These are phyloP conservation scores for Heliconius aoede DNA, from an alignment of 2,888 invertebrate genomes.

Conservation along the genomic window DNA sequence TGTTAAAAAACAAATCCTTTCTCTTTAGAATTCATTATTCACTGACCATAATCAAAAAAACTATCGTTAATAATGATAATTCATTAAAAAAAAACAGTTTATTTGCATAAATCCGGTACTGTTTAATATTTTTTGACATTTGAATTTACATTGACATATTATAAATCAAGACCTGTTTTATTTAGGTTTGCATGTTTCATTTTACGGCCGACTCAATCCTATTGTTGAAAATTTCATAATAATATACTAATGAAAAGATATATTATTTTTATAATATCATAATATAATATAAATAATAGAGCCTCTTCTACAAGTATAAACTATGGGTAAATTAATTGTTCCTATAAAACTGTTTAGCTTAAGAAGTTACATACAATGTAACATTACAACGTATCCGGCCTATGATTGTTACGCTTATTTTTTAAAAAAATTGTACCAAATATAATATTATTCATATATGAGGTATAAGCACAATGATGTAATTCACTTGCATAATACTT, in stretches of 20 bases:
- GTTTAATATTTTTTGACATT: not conserved
- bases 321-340: not conserved
- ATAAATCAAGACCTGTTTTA: not conserved
- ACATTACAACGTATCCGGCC: constrained; percentile 17
- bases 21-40: not conserved
- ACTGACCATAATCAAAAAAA: not conserved
- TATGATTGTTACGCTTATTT: constrained; percentile 21
- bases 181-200: constrained; percentile 19
- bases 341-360: not conserved
- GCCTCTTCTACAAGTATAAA: not conserved
- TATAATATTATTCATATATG: not conserved
- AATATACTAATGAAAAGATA: not conserved
- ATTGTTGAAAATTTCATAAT: not conserved
- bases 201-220: not conserved
- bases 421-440: not conserved
- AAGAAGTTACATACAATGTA: constrained; percentile 2
- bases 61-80: not conserved
- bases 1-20: not conserved
- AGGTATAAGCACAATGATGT: not conserved
- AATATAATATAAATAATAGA: constrained; percentile 1
- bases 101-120: constrained; percentile 12
- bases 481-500: not conserved
- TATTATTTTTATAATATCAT: not conserved
- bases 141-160: not conserved
- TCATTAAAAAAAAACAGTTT: not conserved